Percentiles rank a stretch among this genome's conserved stretches.
phyloP scores from a whole-genome alignment of 2,888 invertebrate genomes.

The Halictus quadricinctus region DNA sequence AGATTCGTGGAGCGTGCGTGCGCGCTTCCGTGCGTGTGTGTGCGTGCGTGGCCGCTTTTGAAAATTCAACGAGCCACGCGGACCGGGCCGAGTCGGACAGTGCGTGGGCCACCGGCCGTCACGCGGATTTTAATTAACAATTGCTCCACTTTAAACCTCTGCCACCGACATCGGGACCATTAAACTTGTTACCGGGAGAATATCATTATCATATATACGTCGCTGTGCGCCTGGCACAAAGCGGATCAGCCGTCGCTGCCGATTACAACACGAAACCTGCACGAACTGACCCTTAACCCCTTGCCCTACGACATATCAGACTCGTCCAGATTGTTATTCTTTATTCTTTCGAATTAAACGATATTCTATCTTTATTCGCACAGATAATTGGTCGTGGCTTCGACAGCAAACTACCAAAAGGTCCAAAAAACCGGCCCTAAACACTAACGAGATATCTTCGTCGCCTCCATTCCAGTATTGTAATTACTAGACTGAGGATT shows the following conservation, averaged over 20 bases:
- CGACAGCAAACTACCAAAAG: not conserved
- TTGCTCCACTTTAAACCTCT: conserved; percentile 70
- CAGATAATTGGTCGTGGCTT: not conserved
- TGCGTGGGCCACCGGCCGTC: conserved; percentile 55
- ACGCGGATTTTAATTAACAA: conserved; percentile 70
- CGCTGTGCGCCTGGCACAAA: conserved; percentile 32
- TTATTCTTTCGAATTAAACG: not conserved
- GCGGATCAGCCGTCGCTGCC: not conserved
- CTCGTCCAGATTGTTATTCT: not conserved
- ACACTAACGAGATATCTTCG: too few relatives aligned
- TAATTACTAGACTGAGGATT: too few relatives aligned
- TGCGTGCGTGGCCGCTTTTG: conserved; percentile 28
- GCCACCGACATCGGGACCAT: conserved; percentile 68
- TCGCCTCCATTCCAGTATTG: too few relatives aligned
- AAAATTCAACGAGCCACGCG: conserved; percentile 44
- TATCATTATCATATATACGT: conserved; percentile 47
- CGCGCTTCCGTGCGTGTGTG: not conserved
- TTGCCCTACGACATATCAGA: not conserved
- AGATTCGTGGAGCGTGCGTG: not conserved
- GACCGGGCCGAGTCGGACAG: conserved; percentile 30
- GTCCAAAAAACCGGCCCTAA: too few relatives aligned
- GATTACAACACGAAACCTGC: not conserved
- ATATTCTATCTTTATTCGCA: not conserved
- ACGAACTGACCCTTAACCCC: not conserved
- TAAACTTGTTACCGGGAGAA: conserved; percentile 67